phyloP scores from a whole-genome alignment of 2,113 vertebrate genomes.

The Poeciliopsis turrubarensis region DNA sequence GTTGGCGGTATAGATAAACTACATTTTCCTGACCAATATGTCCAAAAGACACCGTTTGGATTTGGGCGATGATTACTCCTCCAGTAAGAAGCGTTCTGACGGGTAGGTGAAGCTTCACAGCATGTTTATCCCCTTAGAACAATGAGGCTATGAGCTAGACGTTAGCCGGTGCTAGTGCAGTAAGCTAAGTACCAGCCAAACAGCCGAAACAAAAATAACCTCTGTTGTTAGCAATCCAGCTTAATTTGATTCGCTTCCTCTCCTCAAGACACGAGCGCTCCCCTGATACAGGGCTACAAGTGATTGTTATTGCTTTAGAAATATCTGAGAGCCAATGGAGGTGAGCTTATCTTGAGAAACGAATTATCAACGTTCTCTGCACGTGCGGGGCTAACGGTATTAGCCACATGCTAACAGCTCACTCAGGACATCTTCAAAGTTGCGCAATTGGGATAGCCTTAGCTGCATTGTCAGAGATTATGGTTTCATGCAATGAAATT shows the following conservation, averaged over 20 bases:
- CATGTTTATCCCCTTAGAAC: slow-evolving; percentile 1
- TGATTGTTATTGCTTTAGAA: too few species aligned
- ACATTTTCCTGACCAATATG: slow-evolving; percentile 73
- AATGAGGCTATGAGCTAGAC: slow-evolving; percentile 12
- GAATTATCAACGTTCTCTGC: slow-evolving; percentile 21
- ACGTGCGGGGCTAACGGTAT: slow-evolving; percentile 52
- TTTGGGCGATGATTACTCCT: slow-evolving; percentile 91
- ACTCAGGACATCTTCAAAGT: not conserved
- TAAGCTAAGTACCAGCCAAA: slow-evolving; percentile 32
- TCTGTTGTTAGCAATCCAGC: too few species aligned
- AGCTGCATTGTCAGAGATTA: not conserved
- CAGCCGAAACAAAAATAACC: slow-evolving; percentile 5
- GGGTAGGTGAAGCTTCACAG: slow-evolving; percentile 79
- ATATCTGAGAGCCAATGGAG: not conserved
- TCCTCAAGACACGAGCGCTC: accelerated
- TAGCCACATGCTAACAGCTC: slow-evolving; percentile 20
- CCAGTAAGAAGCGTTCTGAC: slow-evolving; percentile 91
- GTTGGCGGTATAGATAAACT: slow-evolving; percentile 3
- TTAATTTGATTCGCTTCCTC: accelerated
- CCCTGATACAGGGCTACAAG: accelerated
- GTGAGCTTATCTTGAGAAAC: slow-evolving; percentile 7
- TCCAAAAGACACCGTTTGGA: slow-evolving; percentile 95
- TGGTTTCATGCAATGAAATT: not conserved
- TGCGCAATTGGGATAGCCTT: not conserved
- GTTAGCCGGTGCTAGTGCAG: slow-evolving; percentile 44